These are phyloP conservation scores for Leucoptera coffeella DNA, from an alignment of 2,888 invertebrate species.

Conservation along the genomic window DNA sequence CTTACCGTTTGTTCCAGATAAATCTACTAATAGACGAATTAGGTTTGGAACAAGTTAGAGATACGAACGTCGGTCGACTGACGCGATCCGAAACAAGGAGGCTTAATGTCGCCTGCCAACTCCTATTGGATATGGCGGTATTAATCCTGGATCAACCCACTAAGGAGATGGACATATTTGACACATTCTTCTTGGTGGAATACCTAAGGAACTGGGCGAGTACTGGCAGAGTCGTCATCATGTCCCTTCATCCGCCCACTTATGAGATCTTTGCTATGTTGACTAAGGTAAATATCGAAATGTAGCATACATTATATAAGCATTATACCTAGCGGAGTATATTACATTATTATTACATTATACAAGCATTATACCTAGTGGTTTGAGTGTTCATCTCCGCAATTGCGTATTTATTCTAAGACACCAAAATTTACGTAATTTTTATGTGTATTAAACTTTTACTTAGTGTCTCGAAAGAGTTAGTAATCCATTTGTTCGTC, in stretches of 20 bases:
- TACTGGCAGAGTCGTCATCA: conserved; percentile 74
- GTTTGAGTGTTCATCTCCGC: too few species aligned
- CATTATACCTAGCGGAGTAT: too few species aligned
- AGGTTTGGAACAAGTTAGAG: conserved; percentile 82
- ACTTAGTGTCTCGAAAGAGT: too few species aligned
- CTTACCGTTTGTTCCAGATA: conserved; percentile 65
- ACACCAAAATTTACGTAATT: too few species aligned
- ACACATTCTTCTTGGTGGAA: conserved; percentile 91
- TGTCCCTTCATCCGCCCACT: conserved; percentile 90
- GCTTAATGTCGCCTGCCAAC: conserved; percentile 83
- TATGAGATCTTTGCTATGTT: conserved; percentile 95
- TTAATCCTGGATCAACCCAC: conserved; percentile 85
- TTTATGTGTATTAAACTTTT: too few species aligned
- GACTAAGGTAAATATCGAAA: conserved; percentile 64
- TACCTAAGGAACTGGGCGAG: conserved; percentile 89
- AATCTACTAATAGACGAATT: conserved; percentile 86
- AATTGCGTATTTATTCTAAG: too few species aligned
- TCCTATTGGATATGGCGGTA: conserved; percentile 80
- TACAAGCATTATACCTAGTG: too few species aligned
- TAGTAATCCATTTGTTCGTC: too few species aligned
- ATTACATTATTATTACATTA: too few species aligned
- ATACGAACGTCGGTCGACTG: conserved; percentile 77
- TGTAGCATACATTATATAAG: too few species aligned
- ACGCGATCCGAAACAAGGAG: conserved; percentile 85
- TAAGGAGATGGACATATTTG: conserved; percentile 88